Base-by-base conservation (phyloP, 2,797 vertebrate species). In the Chelonia mydas region DNA sequence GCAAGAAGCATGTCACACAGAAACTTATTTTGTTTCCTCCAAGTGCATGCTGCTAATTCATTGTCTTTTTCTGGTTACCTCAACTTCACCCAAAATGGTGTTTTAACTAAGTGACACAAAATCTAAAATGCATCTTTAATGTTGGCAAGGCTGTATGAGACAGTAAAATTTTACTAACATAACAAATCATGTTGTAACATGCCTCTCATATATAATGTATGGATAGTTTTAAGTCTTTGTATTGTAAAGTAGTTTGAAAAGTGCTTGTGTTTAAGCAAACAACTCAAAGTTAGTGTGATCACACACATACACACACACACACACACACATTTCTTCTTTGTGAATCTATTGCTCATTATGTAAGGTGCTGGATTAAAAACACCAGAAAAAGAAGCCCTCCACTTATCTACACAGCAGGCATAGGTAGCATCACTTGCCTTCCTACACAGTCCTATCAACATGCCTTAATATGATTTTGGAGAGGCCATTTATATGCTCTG, bases 201-300 rank as follows among this genome's bases (percentile, higher is more conserved):
- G 5, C 83, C 8, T 84, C 65, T 57, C 11, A 31, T 17, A 79
- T 50, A 49, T 77, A 85, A 89, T 59, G 92, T 1, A 25, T 3
- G 3, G 3, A 15, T 6, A 79, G 89, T 88, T 15, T 31, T 89
- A 84, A 59, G 59, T 0, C 2, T 90, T 33, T 47, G 11, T 84
- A 10, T 7, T 74, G 5, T 33, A 88, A 94, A 91, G 10, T 28
- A 49, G 11, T 79, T 95, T 59, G n/a, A 89, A 95, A 95, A 37
- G 51, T 59, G 6, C 7, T 72, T 94, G 28, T 51, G 45, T 83
- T 91, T 93, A 90, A 95, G 81, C 55, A 93, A 96, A 72, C 1
- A 23, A 68, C 11, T 13, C 2, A 50, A 28, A 50, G 11, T 81
- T 89, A 33, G 21, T 88, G 6, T 31, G 49, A 72, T 25, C 13